These are phyloP conservation scores for Nephila pilipes DNA, from an alignment of 1,140 invertebrate species.

Conservation along the genomic window DNA sequence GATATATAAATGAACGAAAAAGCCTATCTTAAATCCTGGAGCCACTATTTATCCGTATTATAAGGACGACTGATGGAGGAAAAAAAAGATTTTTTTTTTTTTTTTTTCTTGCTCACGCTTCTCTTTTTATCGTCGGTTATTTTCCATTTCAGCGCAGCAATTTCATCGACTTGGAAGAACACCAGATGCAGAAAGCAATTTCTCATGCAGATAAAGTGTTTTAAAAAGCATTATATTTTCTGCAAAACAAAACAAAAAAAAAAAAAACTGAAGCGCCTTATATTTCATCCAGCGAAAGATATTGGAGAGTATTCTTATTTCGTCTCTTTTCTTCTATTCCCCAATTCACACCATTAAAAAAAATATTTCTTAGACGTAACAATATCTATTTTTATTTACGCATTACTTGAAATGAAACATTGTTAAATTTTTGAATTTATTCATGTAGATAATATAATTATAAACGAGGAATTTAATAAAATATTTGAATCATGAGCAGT, in stretches of 20 bases:
- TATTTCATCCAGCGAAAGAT: constrained; percentile 12
- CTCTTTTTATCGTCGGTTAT: background rate
- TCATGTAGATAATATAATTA: too few relatives aligned
- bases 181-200: constrained; percentile 27
- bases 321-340: too few relatives aligned
- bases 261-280: background rate
- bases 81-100: background rate
- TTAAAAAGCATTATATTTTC: background rate
- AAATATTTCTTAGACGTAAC: too few relatives aligned
- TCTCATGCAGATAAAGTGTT: constrained; percentile 35
- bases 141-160: background rate
- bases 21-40: background rate
- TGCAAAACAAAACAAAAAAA: background rate
- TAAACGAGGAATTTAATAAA: too few relatives aligned
- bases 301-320: background rate
- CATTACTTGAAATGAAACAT: too few relatives aligned
- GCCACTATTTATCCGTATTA: background rate
- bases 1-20: background rate
- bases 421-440: too few relatives aligned
- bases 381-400: too few relatives aligned
- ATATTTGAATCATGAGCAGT: too few relatives aligned
- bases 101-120: too few relatives aligned
- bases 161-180: constrained; percentile 12
- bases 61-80: background rate
- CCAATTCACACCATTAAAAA: too few relatives aligned